Percentiles rank a stretch among this genome's conserved stretches.
Conservation (phyloP, 2,113 vertebrate species). For the Sinocyclocheilus maitianheensis region DNA sequence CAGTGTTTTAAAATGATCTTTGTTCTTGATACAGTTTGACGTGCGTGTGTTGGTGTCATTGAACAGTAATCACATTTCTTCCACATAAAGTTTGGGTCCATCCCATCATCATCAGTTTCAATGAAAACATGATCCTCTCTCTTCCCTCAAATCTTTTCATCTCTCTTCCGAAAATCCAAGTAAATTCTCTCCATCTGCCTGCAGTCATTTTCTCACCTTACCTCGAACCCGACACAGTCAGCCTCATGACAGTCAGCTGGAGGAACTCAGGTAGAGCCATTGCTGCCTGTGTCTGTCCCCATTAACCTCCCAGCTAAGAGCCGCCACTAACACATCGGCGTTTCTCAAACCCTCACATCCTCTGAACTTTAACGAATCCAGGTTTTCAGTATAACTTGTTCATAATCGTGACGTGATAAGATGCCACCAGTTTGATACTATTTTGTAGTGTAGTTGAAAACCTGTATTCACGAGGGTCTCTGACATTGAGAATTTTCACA, state of each 20-base stretch:
- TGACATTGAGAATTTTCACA: constrained; percentile 7
- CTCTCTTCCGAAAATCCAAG: constrained; percentile 63
- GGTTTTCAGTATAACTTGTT: not conserved
- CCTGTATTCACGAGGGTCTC: not conserved
- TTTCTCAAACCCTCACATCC: constrained; percentile 25
- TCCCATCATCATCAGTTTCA: not conserved
- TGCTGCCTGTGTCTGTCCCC: constrained; percentile 75
- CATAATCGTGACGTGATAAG: not conserved
- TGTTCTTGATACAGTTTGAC: not conserved
- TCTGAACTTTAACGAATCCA: not conserved
- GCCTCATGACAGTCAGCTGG: constrained; percentile 82
- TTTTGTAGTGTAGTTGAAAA: not conserved
- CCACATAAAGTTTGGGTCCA: constrained; percentile 11
- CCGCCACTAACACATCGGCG: constrained; percentile 33
- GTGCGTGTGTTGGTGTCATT: not conserved
- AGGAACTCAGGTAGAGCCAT: constrained; percentile 89
- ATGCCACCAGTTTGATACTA: not conserved
- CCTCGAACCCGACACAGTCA: constrained; percentile 92
- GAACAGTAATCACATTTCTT: constrained; percentile 25
- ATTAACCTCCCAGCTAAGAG: constrained; percentile 20
- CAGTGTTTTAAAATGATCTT: not conserved
- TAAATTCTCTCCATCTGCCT: constrained; percentile 80
- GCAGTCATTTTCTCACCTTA: constrained; percentile 97
- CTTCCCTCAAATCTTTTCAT: constrained; percentile 48
- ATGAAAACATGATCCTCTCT: constrained; percentile 20